Conservation (phyloP, 1,140 invertebrate genomes). For the Pogonomyrmex californicus region DNA sequence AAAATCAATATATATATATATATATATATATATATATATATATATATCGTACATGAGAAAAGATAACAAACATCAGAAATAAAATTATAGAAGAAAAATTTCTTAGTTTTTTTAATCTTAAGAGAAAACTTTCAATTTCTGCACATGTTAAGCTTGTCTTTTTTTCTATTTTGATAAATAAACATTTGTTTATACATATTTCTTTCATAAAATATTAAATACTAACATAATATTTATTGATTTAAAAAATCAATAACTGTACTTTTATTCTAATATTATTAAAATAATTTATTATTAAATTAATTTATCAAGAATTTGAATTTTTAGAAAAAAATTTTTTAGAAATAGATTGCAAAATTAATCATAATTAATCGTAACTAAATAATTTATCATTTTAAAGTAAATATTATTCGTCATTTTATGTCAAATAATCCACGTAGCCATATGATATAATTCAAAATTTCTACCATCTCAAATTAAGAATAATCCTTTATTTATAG, state of each 20-base stretch:
- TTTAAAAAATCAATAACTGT: not conserved
- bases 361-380: not conserved
- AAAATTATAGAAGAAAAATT: not conserved
- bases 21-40: not conserved
- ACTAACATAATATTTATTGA: not conserved
- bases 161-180: not conserved
- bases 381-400: not conserved
- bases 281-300: not conserved
- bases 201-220: slow-evolving; percentile 1
- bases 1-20: not conserved
- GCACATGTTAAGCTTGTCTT: not conserved
- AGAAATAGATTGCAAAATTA: not conserved
- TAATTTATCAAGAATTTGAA: not conserved
- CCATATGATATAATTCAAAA: no score
- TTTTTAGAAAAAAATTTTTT: not conserved
- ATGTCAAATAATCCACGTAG: no score
- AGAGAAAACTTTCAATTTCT: not conserved
- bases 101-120: not conserved
- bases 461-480: no score
- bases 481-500: no score
- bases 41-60: not conserved
- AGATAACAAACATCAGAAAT: not conserved
- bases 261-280: not conserved
- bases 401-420: no score
- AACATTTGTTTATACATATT: not conserved